Percentiles rank a stretch among this genome's conserved stretches.
Evolutionary conservation across 2,113 vertebrate genomes (phyloP).

Genomic region (Notothenia coriiceps): DNA sequence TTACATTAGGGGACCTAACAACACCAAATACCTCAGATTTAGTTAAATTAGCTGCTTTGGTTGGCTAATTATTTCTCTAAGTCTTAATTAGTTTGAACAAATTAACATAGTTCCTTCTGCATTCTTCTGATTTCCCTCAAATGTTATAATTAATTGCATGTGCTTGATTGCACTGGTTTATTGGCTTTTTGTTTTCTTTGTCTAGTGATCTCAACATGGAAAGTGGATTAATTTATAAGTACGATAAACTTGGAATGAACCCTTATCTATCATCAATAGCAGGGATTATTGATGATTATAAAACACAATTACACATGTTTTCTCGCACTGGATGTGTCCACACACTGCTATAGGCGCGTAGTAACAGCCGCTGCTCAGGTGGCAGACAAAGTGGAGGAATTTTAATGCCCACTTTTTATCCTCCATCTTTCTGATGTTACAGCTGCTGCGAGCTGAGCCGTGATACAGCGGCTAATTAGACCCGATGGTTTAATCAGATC

Average conservation of each 20-base stretch:
- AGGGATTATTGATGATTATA: conserved; percentile 22
- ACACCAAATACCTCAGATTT: too few relatives aligned
- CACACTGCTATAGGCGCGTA: background rate
- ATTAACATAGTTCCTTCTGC: too few relatives aligned
- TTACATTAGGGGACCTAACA: too few relatives aligned
- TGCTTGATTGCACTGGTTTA: conserved; percentile 41
- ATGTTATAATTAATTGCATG: conserved; percentile 35
- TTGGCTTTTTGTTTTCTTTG: conserved; percentile 18
- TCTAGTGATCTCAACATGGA: conserved; percentile 3
- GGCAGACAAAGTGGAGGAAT: conserved; percentile 1
- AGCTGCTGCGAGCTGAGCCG: conserved; percentile 47
- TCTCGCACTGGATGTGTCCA: background rate
- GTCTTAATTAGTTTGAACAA: conserved; percentile 35
- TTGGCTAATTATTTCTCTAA: too few relatives aligned
- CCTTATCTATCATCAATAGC: conserved; percentile 6
- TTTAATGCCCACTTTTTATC: conserved; percentile 29
- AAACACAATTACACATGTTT: background rate
- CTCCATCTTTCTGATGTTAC: conserved; percentile 46
- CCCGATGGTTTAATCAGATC: conserved; percentile 67
- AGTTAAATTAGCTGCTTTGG: too few relatives aligned
- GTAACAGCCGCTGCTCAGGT: conserved; percentile 7
- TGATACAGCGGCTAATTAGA: conserved; percentile 58
- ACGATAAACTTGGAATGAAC: conserved; percentile 13
- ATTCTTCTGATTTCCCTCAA: conserved; percentile 9
- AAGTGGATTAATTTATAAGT: conserved; percentile 9